These are phyloP conservation scores for Melanostigma gelatinosum DNA, from an alignment of 2,113 vertebrate genomes.

Conservation along the genomic window DNA sequence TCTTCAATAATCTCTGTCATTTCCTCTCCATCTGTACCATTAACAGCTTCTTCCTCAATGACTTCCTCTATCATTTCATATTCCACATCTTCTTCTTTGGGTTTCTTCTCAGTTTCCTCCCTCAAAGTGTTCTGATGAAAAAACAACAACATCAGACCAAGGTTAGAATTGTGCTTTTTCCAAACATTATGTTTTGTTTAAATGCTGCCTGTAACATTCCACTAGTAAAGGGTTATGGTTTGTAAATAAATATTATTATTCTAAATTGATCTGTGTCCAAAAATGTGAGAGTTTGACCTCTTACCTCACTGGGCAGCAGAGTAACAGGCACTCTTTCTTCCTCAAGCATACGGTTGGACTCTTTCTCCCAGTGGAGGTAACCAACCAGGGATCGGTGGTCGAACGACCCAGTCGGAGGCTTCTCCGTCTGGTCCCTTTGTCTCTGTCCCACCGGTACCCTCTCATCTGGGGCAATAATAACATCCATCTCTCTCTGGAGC, in stretches of 20 bases:
- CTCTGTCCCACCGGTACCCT: constrained; percentile 91
- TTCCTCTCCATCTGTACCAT: constrained; percentile 64
- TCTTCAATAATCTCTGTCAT: constrained; percentile 71
- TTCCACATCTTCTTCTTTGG: constrained; percentile 54
- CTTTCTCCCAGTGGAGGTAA: constrained; percentile 95
- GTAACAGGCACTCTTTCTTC: constrained; percentile 92
- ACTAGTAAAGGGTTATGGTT: neutral
- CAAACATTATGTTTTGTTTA: neutral
- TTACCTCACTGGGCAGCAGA: constrained; percentile 88
- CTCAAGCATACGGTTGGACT: constrained; percentile 92
- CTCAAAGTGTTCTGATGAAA: constrained; percentile 69
- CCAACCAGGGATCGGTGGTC: constrained; percentile 94
- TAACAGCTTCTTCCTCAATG: constrained; percentile 59
- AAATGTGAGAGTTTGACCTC: constrained; percentile 7
- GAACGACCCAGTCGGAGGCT: constrained; percentile 90
- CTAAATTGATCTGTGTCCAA: neutral
- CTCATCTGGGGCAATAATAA: constrained; percentile 93
- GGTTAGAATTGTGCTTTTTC: neutral
- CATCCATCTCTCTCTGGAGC: constrained; percentile 95
- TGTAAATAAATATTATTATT: neutral
- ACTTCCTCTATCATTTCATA: constrained; percentile 72
- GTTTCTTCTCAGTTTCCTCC: constrained; percentile 72
- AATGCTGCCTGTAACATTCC: neutral
- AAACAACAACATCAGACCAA: constrained; percentile 4
- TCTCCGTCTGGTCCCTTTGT: constrained; percentile 95